Conservation (phyloP, 1,140 invertebrate genomes). For the Calliopsis andreniformis region DNA sequence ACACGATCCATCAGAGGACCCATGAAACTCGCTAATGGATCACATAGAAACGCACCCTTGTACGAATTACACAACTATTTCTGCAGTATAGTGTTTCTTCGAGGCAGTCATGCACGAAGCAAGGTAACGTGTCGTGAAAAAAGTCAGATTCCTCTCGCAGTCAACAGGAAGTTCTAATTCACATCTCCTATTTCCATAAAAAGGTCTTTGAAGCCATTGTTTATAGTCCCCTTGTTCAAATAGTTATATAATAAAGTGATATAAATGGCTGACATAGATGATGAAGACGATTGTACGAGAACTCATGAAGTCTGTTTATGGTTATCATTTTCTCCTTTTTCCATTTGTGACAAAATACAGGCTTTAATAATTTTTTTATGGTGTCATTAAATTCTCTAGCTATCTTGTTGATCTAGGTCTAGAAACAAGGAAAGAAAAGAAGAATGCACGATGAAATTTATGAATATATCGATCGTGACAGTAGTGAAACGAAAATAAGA, state of each 20-base stretch:
- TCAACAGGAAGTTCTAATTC: neutral
- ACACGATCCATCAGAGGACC: slow-evolving; percentile 5
- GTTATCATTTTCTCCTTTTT: neutral
- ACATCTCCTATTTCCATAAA: no score
- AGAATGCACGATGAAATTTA: slow-evolving; percentile 1
- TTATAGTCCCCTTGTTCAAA: neutral
- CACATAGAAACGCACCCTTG: neutral
- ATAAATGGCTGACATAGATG: no score
- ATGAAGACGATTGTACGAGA: no score
- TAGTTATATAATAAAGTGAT: neutral
- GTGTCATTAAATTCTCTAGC: neutral
- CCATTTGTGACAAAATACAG: neutral
- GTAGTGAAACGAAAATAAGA: neutral
- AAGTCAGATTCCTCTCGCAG: neutral
- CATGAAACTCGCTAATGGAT: slow-evolving; percentile 1
- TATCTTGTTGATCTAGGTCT: neutral
- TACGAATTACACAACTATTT: neutral
- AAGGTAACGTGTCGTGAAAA: neutral
- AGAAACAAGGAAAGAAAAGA: neutral
- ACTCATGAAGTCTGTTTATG: no score
- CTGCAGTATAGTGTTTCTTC: neutral
- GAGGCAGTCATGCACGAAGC: neutral
- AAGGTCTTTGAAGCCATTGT: neutral
- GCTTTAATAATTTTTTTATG: neutral
- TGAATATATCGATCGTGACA: neutral